phyloP scores from a whole-genome alignment of 2,888 invertebrate genomes.

The Euclidia mi region DNA sequence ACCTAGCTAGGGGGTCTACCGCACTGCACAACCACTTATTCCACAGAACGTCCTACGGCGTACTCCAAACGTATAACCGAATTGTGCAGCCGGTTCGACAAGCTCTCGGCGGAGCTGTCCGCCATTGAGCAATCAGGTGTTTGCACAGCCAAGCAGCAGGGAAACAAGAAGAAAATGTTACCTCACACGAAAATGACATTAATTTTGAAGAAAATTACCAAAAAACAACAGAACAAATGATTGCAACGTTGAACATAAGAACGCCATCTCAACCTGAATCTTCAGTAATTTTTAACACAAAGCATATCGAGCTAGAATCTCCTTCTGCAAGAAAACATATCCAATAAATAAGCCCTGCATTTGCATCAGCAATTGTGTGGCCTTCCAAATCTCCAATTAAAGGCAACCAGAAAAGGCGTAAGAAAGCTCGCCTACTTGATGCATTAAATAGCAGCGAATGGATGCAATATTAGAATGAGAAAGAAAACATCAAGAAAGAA shows the following conservation, averaged over 20 bases:
- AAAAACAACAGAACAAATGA: conserved; percentile 26
- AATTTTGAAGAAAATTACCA: conserved; percentile 30
- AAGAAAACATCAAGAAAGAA: conserved; percentile 6
- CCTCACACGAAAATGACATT: conserved; percentile 28
- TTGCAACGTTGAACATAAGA: conserved; percentile 26
- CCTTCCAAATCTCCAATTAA: conserved; percentile 30
- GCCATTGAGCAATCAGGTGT: too few relatives aligned
- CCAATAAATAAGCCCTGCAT: conserved; percentile 33
- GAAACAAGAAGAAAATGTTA: conserved; percentile 31
- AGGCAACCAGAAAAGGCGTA: conserved; percentile 25
- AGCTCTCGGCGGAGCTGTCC: too few relatives aligned
- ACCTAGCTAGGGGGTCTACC: too few relatives aligned
- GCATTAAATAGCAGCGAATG: conserved; percentile 24
- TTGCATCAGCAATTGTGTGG: conserved; percentile 25
- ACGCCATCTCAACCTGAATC: conserved; percentile 31
- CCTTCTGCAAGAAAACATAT: conserved; percentile 7
- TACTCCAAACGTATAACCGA: too few relatives aligned
- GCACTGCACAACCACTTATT: too few relatives aligned
- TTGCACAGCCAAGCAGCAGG: too few relatives aligned
- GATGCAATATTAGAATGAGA: conserved; percentile 25
- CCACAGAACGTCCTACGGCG: too few relatives aligned
- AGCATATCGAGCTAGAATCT: neutral
- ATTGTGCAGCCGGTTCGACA: too few relatives aligned
- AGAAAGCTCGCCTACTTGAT: conserved; percentile 25
- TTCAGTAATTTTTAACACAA: conserved; percentile 13